A percentile compares a stretch with the other conserved stretches of the same genome.
Conservation (phyloP, 2,113 vertebrate species). For the Hemiprocne comata region DNA sequence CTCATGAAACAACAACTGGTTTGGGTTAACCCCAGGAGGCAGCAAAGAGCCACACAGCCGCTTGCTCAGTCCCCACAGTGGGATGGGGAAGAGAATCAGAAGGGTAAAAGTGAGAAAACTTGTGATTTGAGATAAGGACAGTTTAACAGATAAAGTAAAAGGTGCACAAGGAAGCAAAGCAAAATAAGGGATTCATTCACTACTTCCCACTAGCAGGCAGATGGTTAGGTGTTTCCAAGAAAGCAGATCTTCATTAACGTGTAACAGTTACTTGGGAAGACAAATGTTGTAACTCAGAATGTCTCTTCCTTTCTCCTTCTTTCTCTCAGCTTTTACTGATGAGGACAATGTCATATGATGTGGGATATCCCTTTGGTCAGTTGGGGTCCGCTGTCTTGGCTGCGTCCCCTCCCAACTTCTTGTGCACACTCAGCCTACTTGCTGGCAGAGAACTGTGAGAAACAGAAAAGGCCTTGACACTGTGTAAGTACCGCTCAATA, state of each 20-base stretch:
- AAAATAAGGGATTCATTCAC: neutral
- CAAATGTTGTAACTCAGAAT: accelerated
- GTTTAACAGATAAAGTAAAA: neutral
- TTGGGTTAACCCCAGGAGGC: neutral
- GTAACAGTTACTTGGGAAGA: no score
- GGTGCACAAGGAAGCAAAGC: neutral
- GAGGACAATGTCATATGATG: accelerated
- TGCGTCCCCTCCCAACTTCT: neutral
- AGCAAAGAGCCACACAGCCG: accelerated
- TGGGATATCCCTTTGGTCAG: neutral
- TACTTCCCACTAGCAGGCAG: neutral
- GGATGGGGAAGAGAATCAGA: neutral
- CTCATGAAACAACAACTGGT: neutral
- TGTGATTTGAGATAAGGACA: neutral
- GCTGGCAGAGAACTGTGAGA: neutral
- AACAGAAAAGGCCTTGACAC: neutral
- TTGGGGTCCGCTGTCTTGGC: neutral
- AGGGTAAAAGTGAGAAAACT: neutral
- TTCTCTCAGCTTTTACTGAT: neutral
- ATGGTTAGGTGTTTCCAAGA: neutral
- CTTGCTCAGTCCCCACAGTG: accelerated
- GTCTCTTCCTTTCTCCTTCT: neutral
- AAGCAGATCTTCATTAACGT: neutral
- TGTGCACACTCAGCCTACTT: no score
- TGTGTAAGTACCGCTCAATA: neutral